These are phyloP conservation scores for Saguinus midas DNA, from an alignment of 2,113 vertebrate genomes.

Conservation along the genomic window DNA sequence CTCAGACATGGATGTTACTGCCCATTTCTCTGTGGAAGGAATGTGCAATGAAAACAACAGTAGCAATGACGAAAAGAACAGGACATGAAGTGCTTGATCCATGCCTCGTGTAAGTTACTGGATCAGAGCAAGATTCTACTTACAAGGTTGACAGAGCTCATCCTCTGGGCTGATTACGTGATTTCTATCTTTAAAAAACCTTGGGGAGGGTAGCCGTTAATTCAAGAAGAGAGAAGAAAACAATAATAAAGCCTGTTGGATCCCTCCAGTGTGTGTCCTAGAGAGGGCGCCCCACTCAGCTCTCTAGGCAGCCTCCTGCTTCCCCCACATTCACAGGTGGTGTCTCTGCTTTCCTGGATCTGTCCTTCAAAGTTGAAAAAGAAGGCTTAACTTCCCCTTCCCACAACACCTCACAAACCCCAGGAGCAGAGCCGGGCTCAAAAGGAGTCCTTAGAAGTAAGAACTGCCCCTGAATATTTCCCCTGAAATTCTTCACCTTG, in stretches of 20 bases:
- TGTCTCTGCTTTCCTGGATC: not conserved
- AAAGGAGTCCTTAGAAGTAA: not conserved
- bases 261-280: not conserved
- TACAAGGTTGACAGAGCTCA: not conserved
- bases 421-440: not conserved
- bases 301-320: not conserved
- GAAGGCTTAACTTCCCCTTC: not conserved
- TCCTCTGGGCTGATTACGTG: not conserved
- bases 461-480: not conserved
- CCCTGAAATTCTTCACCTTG: not conserved
- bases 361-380: not conserved
- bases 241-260: not conserved
- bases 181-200: not conserved
- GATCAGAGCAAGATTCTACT: not conserved
- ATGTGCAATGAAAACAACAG: not conserved
- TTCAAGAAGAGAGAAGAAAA: not conserved
- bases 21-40: not conserved
- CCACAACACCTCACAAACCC: too few relatives aligned
- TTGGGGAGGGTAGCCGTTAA: not conserved
- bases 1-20: not conserved
- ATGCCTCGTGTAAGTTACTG: not conserved
- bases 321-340: not conserved
- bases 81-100: not conserved
- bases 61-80: not conserved
- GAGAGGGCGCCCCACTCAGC: too few relatives aligned